Percentiles rank a stretch among this genome's conserved stretches.
phyloP scores from a whole-genome alignment of 2,888 invertebrate genomes.

The Gandaritis pyraliata region DNA sequence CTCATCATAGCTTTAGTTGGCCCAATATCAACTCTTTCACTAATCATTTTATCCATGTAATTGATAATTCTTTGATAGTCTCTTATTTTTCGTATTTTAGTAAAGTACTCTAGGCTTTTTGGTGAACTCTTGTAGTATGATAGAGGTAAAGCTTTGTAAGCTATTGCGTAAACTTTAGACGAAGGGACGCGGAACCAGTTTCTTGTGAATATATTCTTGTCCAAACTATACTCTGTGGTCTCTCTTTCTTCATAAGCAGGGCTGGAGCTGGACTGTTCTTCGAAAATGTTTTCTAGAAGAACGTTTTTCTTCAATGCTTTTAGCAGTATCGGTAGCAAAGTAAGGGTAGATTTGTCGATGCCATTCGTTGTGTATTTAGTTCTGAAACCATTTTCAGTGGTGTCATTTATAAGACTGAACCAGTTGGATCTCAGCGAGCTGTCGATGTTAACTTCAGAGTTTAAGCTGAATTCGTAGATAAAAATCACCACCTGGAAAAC shows the following conservation, averaged over 20 bases:
- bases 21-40: conserved; percentile 53
- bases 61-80: conserved; percentile 68
- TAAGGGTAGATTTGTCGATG: conserved; percentile 57
- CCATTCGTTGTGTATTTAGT: conserved; percentile 52
- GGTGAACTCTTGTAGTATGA: conserved; percentile 56
- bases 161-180: conserved; percentile 55
- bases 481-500: conserved; percentile 69
- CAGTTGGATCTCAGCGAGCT: conserved; percentile 52
- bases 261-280: conserved; percentile 56
- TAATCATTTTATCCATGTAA: conserved; percentile 71
- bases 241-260: conserved; percentile 46
- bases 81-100: conserved; percentile 66
- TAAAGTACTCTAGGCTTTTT: conserved; percentile 68
- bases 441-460: conserved; percentile 45
- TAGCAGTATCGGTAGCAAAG: conserved; percentile 64
- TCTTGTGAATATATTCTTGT: conserved; percentile 56
- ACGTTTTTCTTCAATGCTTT: conserved; percentile 65
- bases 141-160: conserved; percentile 64
- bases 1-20: conserved; percentile 47
- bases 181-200: conserved; percentile 58
- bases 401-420: conserved; percentile 61
- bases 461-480: conserved; percentile 66
- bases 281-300: conserved; percentile 58
- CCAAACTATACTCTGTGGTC: conserved; percentile 52
- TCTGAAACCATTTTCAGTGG: conserved; percentile 49